Base-by-base conservation (phyloP, 2,888 invertebrate species). In the Platycheirus albimanus region DNA sequence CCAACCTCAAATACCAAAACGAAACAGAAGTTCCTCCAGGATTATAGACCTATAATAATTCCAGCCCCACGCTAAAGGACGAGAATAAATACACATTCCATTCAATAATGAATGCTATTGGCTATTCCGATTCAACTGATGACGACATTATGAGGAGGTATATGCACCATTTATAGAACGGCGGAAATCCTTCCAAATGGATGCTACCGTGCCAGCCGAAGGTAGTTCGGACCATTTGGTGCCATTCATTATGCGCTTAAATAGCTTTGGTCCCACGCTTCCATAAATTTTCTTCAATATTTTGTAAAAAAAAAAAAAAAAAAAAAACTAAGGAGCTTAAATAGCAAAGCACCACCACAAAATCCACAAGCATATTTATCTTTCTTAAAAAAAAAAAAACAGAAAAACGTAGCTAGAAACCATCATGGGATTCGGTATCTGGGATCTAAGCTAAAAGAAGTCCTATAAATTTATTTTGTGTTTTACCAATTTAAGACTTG, bases 401-500 rank as follows among this genome's bases (percentile, higher is more conserved):
- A n/a, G n/a, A n/a, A n/a, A n/a, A n/a, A n/a, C n/a, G 33, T 54
- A 33, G 1, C 17, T 52, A 56, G 36, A 4, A n/a, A 36, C n/a
- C 8, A 33, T 1, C 33, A 17, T 36, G 33, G 54, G 54, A 52
- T 19, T 8, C 5, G 3, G 24, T 24, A 24, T 24, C 24, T 24
- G 6, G n/a, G n/a, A n/a, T n/a, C n/a, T n/a, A n/a, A 8, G 41
- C n/a, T 3, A 2, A 15, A 54, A 71, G 71, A 38, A n/a, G 71
- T 10, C 61, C 43, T 61, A 36, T 67, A 58, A 52, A 67, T 54
- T 54, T 43, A 20, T 41, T 52, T 67, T n/a, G 52, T 52, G 24
- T 61, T 24, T 58, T 47, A 67, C 58, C 66, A 58, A 67, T 41
- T 58, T 47, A 51, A 56, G 43, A 47, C 58, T 47, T 33, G 47